Conservation (phyloP, 2,797 vertebrate species). For the Galaxias olidus region DNA sequence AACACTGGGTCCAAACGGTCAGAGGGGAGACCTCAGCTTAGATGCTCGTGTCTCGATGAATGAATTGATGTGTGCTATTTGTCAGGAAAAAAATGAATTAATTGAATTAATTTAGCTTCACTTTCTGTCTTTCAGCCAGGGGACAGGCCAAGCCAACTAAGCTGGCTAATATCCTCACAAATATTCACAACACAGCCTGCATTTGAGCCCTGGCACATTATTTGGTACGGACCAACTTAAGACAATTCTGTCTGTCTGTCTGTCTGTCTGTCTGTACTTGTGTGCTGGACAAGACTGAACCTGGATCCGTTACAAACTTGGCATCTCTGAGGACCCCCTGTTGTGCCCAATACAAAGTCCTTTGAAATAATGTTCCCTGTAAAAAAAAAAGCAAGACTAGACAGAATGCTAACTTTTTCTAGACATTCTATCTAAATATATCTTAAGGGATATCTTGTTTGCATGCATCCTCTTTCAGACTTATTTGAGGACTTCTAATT, state of each 20-base stretch:
- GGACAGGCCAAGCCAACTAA: conserved; percentile 37
- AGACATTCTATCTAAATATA: conserved; percentile 16
- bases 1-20: background rate
- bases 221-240: conserved; percentile 56
- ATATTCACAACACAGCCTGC: conserved; percentile 39
- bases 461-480: too few species aligned
- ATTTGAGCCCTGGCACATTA: conserved; percentile 54
- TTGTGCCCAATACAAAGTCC: conserved; percentile 27
- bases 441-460: background rate
- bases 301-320: conserved; percentile 44
- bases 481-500: too few species aligned
- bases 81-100: too few species aligned
- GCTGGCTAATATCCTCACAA: conserved; percentile 46
- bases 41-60: too few species aligned
- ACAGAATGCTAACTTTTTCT: conserved; percentile 9
- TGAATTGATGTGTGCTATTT: too few species aligned
- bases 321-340: conserved; percentile 37
- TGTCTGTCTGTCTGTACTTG: conserved; percentile 34
- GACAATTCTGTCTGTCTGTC: conserved; percentile 44
- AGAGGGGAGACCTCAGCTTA: too few species aligned
- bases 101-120: too few species aligned
- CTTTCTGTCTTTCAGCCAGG: conserved; percentile 18
- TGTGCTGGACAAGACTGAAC: conserved; percentile 28
- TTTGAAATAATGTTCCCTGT: conserved; percentile 41
- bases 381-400: conserved; percentile 23